Evolutionary conservation across 37 sponge, comb jelly and placozoan genomes (phyloP), one percentile per base, ranked within the genome.

Genomic region (Tethya wilhelma): DNA sequence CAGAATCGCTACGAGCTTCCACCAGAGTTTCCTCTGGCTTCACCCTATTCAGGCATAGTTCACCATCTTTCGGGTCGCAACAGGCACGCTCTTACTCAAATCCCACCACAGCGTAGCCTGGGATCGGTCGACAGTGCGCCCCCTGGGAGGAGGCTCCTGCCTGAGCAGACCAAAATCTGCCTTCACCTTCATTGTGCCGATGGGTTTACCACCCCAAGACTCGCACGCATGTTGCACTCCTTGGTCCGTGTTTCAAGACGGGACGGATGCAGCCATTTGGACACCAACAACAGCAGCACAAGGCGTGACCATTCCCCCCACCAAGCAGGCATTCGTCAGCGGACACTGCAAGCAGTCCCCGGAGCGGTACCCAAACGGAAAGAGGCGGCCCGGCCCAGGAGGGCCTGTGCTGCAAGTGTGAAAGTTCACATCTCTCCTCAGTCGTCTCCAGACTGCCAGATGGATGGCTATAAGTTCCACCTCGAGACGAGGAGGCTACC

Each of bases 221-320:
- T 90, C 91, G 78, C 82, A 64, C 91, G 64, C 82, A 46, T 70
- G 81, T 74, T 84, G 77, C 79, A 90, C 90, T 90, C 90, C 90
- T 90, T 90, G 90, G 90, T 90, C 90, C 86, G 86, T 90, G 91
- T 85, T 85, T 85, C 91, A 85, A 80, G 82, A 80, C 86, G 90
- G 90, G 84, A 42, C 90, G 80, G 62, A 84, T 71, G 80, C 63
- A 40, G 74, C 73, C 90, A 56, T 33, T 71, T 29, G 30, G 59
- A 41, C 39, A 57, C 67, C 75, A 83, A 62, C 75, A 62, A 39
- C 71, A 55, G 17, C 70, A 62, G 38, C 60, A 58, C 77, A 32
- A 76, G 59, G 76, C 39, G 79, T 49, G 76, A 75, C 73, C 69
- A 69, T 62, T 30, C 84, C n/a, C 69, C 79, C 43, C 64, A 38